phyloP scores from a whole-genome alignment of 1,140 invertebrate genomes.

The Littorina saxatilis region DNA sequence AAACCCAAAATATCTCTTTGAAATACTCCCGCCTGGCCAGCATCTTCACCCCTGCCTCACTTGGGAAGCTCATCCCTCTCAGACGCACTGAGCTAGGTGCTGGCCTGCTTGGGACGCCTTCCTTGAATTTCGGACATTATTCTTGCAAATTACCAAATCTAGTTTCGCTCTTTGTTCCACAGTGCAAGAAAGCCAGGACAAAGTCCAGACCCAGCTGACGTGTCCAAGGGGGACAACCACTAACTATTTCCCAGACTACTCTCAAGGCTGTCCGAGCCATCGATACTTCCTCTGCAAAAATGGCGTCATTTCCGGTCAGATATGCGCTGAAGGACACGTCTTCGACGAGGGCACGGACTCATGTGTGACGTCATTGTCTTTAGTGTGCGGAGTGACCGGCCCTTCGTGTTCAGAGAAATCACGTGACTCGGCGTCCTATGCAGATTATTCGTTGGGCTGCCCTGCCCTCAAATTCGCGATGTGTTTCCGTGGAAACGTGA shows the following conservation, averaged over 20 bases:
- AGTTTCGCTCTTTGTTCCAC: background rate
- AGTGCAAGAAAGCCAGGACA: background rate
- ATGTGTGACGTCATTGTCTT: background rate
- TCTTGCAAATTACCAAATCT: too few species aligned
- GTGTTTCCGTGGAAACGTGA: background rate
- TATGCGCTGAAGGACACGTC: background rate
- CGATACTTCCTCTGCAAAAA: constrained; percentile 9
- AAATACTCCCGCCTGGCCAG: too few species aligned
- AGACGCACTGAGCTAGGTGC: too few species aligned
- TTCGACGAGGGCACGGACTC: constrained; percentile 16
- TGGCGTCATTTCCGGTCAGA: background rate
- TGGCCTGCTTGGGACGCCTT: too few species aligned
- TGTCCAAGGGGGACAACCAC: background rate
- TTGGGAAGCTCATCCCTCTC: too few species aligned
- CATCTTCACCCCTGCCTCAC: too few species aligned
- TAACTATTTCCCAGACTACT: constrained; percentile 18
- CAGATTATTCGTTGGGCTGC: background rate
- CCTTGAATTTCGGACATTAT: too few species aligned
- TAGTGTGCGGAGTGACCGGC: background rate
- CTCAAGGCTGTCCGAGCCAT: background rate
- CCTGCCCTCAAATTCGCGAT: background rate
- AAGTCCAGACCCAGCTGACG: background rate
- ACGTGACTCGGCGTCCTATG: background rate
- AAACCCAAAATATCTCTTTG: too few species aligned
- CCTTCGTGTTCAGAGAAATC: background rate